Percentiles rank a stretch among this genome's conserved stretches.
phyloP scores from a whole-genome alignment of 1,140 invertebrate genomes.

The Dreissena rostriformis region DNA sequence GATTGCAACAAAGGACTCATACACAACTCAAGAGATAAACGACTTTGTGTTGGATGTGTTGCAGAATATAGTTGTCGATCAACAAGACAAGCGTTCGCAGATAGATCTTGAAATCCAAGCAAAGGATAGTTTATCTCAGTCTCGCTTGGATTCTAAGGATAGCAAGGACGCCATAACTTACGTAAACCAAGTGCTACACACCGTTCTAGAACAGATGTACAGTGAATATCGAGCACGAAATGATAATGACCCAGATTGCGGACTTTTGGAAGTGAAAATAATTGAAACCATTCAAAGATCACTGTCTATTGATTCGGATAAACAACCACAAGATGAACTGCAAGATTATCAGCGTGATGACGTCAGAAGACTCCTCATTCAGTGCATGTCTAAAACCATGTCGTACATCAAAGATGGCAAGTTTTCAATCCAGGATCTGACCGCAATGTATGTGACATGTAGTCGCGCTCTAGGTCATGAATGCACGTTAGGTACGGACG shows the following conservation, averaged over 20 bases:
- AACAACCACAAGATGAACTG: not conserved
- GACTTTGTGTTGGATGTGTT: slow-evolving; percentile 43
- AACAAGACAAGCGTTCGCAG: slow-evolving; percentile 40
- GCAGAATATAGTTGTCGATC: slow-evolving; percentile 44
- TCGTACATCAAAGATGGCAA: slow-evolving; percentile 14
- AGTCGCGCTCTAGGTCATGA: slow-evolving; percentile 8
- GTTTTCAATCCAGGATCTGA: slow-evolving; percentile 9
- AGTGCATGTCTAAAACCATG: slow-evolving; percentile 28
- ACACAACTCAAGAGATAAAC: slow-evolving; percentile 38
- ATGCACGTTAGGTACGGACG: not conserved
- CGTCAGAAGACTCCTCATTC: slow-evolving; percentile 31
- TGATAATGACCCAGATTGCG: not conserved
- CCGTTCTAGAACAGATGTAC: slow-evolving; percentile 28
- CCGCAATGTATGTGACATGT: slow-evolving; percentile 7
- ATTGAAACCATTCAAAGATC: slow-evolving; percentile 32
- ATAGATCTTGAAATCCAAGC: slow-evolving; percentile 16
- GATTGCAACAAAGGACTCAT: not conserved
- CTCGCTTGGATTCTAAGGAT: slow-evolving; percentile 18
- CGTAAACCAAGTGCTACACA: slow-evolving; percentile 40
- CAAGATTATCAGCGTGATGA: slow-evolving; percentile 18
- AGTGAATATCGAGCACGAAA: slow-evolving; percentile 8
- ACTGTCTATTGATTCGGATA: not conserved
- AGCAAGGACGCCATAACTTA: slow-evolving; percentile 35
- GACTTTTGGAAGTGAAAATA: slow-evolving; percentile 29
- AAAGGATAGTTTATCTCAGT: not conserved